Percentiles rank a stretch among this genome's conserved stretches.
Conservation (phyloP, 2,888 invertebrate species). For the Drosophila peninsularis region DNA sequence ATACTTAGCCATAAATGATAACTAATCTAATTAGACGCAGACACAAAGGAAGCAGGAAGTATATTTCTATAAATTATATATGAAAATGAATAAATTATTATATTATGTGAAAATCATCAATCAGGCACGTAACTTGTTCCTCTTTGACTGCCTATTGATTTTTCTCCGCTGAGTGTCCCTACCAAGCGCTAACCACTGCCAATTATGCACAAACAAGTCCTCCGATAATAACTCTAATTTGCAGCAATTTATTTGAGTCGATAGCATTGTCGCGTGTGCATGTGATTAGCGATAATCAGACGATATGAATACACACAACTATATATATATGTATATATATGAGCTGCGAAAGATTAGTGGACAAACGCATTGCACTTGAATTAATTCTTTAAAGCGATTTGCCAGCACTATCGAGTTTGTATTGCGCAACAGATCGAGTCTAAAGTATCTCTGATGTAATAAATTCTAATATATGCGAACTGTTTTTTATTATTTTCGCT, state of each 20-base stretch:
- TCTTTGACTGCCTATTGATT: background rate
- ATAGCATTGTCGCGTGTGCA: conserved; percentile 6
- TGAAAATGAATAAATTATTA: background rate
- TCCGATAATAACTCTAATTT: conserved; percentile 1
- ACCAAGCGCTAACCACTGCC: background rate
- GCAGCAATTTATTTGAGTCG: conserved; percentile 1
- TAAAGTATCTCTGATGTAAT: conserved; percentile 50
- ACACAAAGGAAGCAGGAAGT: background rate
- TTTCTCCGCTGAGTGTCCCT: background rate
- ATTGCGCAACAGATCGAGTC: conserved; percentile 50
- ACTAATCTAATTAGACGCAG: background rate
- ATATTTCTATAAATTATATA: background rate
- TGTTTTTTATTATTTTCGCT: conserved; percentile 20
- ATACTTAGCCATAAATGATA: background rate
- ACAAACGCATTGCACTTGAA: background rate
- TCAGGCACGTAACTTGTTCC: background rate
- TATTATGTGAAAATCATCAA: background rate
- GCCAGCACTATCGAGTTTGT: conserved; percentile 3
- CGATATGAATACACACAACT: background rate
- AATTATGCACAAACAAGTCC: background rate
- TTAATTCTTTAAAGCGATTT: conserved; percentile 11
- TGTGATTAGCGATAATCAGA: conserved; percentile 3
- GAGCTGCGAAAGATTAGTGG: background rate
- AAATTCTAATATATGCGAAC: conserved; percentile 59
- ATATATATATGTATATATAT: background rate